Percentiles rank a stretch among this genome's conserved stretches.
phyloP scores from a whole-genome alignment of 2,113 vertebrate genomes.

The Eira barbara region DNA sequence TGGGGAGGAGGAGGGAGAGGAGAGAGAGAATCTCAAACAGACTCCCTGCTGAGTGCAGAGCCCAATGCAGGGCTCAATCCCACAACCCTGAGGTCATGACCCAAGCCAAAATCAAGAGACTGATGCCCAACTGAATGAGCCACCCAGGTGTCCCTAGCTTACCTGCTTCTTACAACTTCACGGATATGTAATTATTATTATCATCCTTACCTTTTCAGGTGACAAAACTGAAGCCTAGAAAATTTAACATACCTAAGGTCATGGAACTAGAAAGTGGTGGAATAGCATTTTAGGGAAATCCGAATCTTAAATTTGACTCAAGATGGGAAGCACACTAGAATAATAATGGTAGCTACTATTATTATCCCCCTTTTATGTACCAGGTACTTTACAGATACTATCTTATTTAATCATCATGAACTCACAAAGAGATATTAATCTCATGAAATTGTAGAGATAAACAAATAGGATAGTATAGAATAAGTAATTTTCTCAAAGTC shows the following conservation, averaged over 20 bases:
- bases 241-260: background rate
- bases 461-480: background rate
- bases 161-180: background rate
- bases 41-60: background rate
- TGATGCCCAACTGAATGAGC: background rate
- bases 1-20: background rate
- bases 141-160: background rate
- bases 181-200: background rate
- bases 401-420: constrained; percentile 6
- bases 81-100: background rate
- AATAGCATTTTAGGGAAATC: background rate
- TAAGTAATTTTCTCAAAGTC: background rate
- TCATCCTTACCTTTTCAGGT: background rate
- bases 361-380: background rate
- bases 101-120: background rate
- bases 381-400: background rate
- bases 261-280: background rate
- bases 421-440: background rate
- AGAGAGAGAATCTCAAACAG: background rate
- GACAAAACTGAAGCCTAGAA: background rate
- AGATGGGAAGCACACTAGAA: background rate
- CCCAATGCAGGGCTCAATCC: background rate
- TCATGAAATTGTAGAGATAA: background rate
- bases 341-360: background rate
- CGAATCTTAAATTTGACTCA: constrained; percentile 29